Evolutionary conservation across 2,113 vertebrate species (phyloP), one percentile per base, ranked within the genome.

Genomic region (Pogonocichla stellata): DNA sequence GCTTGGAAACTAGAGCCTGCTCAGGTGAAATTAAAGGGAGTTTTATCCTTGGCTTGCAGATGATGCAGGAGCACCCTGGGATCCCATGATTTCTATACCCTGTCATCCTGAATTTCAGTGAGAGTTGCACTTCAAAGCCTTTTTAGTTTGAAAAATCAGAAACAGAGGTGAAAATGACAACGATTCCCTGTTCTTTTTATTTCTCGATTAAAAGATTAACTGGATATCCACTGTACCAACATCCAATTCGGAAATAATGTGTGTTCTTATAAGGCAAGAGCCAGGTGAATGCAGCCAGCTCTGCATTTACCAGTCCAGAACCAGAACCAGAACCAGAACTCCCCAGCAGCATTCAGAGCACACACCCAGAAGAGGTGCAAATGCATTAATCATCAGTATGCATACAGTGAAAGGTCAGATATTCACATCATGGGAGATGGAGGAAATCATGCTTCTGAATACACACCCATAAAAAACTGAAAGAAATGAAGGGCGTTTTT

Each of bases 131-230:
- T 92, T 93, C 31, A 79, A 84, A 72, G 28, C 10, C 31, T 75
- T 86, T 88, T 61, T 56, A 9, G 15, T 67, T 89, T 69, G 28
- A 95, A 81, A 73, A 78, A 60, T 3, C 51, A 75, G 69, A 71
- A 84, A 34, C 29, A 77, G 57, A 64, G 45, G 12, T 67, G 33
- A 3, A 25, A 86, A 70, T 6, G 4, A 20, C 24, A 70, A 38
- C 24, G 12, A 28, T 80, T 73, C 58, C 24, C 31, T 53, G 14
- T 28, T 87, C 38, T 24, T 82, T 84, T 72, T 70, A 80, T 80
- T 92, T 94, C 54, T 70, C 47, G 90, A 90, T 86, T 42, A 80
- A 62, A 77, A 57, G 23, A 80, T 57, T 86, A 93, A 47, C 34
- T 71, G 60, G 24, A 50, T 6, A 6, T 47, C 70, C 23, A 50